Percentiles rank a stretch among this genome's conserved stretches.
Conservation (phyloP, 2,113 vertebrate genomes). For the Delphinapterus leucas region DNA sequence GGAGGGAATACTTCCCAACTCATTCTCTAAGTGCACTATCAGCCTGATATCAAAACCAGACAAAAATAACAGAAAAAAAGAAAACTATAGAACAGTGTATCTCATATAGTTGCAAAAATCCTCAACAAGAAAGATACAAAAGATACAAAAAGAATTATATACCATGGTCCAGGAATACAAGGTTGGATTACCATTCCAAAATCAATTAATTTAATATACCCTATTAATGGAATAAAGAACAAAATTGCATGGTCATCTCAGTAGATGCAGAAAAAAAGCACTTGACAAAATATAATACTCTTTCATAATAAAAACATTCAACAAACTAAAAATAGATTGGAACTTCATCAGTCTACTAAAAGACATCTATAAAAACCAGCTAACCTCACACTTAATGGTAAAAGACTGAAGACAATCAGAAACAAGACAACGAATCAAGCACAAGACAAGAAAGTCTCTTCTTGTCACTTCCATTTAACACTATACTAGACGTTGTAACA, state of each 20-base stretch:
- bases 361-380: not conserved
- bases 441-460: not conserved
- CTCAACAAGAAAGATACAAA: not conserved
- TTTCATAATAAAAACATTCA: not conserved
- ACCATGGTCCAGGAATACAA: not conserved
- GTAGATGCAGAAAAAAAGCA: not conserved
- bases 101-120: not conserved
- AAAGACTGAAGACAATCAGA: not conserved
- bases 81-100: not conserved
- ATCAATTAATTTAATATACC: not conserved
- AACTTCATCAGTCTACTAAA: not conserved
- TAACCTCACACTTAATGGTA: not conserved
- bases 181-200: not conserved
- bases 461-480: not conserved
- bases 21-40: not conserved
- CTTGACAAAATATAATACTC: not conserved
- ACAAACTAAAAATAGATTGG: not conserved
- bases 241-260: not conserved
- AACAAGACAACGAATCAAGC: not conserved
- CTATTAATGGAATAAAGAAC: not conserved
- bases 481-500: not conserved
- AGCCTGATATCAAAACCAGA: not conserved
- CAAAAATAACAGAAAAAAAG: not conserved
- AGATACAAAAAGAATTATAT: not conserved
- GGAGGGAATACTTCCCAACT: not conserved